A percentile compares a stretch with the other conserved stretches of the same genome.
Conservation (phyloP, 2,888 invertebrate species). For the Periphyllus acericola region DNA sequence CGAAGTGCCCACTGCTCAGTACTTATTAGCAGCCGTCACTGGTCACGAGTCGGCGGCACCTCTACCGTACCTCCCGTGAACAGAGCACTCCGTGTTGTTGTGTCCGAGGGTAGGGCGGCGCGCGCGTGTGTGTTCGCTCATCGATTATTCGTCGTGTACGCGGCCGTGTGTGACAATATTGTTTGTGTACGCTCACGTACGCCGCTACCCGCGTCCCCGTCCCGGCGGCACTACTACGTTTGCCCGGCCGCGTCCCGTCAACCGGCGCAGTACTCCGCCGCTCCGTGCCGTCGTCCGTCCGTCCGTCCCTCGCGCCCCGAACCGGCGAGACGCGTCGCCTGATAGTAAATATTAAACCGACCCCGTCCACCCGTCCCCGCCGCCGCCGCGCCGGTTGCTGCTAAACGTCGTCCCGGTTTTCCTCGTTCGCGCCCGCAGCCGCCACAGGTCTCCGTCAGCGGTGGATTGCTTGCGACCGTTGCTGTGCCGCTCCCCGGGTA, state of each 20-base stretch:
- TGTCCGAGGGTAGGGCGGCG: background rate
- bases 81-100: background rate
- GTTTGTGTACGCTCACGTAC: background rate
- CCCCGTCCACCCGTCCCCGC: too few species aligned
- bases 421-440: background rate
- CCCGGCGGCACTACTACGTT: background rate
- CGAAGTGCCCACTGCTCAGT: background rate
- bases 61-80: background rate
- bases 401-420: background rate
- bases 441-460: slow-evolving; percentile 7
- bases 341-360: too few species aligned
- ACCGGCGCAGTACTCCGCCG: too few species aligned
- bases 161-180: background rate
- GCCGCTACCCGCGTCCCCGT: background rate
- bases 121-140: background rate
- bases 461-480: background rate
- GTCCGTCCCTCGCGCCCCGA: too few species aligned
- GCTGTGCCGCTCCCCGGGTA: background rate
- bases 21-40: too few species aligned
- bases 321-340: too few species aligned
- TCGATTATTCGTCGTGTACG: background rate
- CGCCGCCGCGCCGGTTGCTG: background rate
- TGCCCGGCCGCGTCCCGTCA: too few species aligned
- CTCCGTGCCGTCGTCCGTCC: too few species aligned
- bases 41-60: background rate